Conservation (phyloP, 2,888 invertebrate genomes). For the Brassicogethes aeneus region DNA sequence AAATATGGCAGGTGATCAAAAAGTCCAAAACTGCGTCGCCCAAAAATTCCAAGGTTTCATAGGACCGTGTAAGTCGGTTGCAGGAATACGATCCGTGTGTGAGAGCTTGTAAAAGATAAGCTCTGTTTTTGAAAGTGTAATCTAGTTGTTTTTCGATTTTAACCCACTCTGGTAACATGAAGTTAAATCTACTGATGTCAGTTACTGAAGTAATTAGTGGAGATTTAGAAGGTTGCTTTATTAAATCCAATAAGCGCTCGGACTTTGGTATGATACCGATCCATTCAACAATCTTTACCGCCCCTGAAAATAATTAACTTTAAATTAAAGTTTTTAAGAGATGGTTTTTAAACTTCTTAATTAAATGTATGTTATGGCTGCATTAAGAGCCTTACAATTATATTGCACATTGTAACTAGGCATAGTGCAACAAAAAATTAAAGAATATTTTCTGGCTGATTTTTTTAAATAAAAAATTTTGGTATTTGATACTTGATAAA, state of each 20-base stretch:
- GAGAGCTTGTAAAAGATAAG: slow-evolving; percentile 79
- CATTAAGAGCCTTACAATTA: too few relatives aligned
- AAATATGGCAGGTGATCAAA: slow-evolving; percentile 80
- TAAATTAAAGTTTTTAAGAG: slow-evolving; percentile 5
- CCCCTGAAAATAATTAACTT: slow-evolving; percentile 18
- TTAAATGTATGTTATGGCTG: too few relatives aligned
- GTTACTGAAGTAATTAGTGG: slow-evolving; percentile 37
- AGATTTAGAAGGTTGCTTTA: slow-evolving; percentile 31
- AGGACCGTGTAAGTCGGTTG: slow-evolving; percentile 78
- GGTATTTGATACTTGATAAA: too few relatives aligned
- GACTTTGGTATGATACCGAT: slow-evolving; percentile 42
- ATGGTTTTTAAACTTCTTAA: too few relatives aligned
- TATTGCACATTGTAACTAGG: too few relatives aligned
- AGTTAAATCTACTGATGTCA: slow-evolving; percentile 40
- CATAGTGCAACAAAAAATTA: background rate
- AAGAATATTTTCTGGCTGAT: too few relatives aligned
- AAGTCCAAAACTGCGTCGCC: slow-evolving; percentile 91
- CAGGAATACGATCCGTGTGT: slow-evolving; percentile 85
- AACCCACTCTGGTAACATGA: slow-evolving; percentile 26
- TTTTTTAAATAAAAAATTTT: too few relatives aligned
- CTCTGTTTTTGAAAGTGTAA: slow-evolving; percentile 73
- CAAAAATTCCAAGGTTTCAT: slow-evolving; percentile 84
- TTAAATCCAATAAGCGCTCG: slow-evolving; percentile 27
- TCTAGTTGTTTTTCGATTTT: slow-evolving; percentile 54
- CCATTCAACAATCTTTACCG: slow-evolving; percentile 34